Conservation (phyloP, 2,113 vertebrate species). For the Muscicapa adusta region DNA sequence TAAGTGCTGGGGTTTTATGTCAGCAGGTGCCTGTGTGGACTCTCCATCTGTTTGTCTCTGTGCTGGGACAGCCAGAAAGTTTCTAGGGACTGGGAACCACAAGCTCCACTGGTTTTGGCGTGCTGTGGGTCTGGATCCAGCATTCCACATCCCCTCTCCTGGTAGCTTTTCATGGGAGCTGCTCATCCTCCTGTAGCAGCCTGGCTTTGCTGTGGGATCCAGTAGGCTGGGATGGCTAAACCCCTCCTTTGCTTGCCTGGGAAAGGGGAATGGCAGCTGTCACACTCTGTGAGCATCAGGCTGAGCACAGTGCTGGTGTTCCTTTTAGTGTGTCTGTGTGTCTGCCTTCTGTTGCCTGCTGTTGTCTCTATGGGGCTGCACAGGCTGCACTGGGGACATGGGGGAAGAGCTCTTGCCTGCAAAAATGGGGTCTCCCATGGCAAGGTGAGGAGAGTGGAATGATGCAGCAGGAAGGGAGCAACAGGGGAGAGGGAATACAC, state of each 20-base stretch:
- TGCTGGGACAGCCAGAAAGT: background rate
- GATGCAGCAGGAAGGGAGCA: background rate
- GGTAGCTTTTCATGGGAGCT: background rate
- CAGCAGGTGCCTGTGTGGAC: background rate
- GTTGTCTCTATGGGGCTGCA: background rate
- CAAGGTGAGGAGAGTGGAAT: background rate
- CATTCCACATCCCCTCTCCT: background rate
- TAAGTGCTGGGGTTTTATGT: background rate
- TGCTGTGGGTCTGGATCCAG: background rate
- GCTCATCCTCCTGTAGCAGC: background rate
- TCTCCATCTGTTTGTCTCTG: background rate
- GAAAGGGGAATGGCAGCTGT: conserved; percentile 46
- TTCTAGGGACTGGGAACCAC: fast-evolving
- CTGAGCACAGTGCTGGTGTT: background rate
- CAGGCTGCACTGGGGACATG: background rate
- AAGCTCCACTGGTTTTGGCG: background rate
- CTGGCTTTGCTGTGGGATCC: background rate
- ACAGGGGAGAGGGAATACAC: background rate
- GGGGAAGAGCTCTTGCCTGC: background rate
- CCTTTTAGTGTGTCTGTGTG: background rate
- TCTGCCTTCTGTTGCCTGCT: background rate
- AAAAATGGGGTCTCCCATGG: background rate
- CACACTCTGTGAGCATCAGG: conserved; percentile 8
- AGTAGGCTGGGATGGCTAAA: background rate
- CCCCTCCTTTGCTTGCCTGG: background rate